Percentiles rank a stretch among this genome's conserved stretches.
Evolutionary conservation across 1,140 invertebrate species (phyloP).

Genomic region (Drosophila obscura): DNA sequence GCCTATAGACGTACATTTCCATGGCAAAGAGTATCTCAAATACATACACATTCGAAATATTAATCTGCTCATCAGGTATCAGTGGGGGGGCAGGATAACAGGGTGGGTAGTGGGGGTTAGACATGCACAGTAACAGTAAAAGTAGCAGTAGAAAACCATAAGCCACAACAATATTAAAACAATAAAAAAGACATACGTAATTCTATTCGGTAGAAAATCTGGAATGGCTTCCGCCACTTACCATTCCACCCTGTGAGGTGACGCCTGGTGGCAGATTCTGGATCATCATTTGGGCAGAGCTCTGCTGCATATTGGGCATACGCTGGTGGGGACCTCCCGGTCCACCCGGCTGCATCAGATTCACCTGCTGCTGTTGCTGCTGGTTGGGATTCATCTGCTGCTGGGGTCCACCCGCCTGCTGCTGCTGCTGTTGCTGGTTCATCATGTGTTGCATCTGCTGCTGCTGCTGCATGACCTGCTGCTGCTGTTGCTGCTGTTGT

Average conservation of each 20-base stretch:
- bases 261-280: constrained; percentile 70
- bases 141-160: no score
- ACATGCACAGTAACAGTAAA: no score
- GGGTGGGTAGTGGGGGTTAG: no score
- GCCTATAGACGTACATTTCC: no score
- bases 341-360: constrained; percentile 60
- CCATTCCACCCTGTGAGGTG: constrained; percentile 84
- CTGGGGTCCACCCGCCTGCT: constrained; percentile 75
- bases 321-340: constrained; percentile 68
- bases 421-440: constrained; percentile 85
- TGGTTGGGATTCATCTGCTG: constrained; percentile 84
- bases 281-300: constrained; percentile 73
- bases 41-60: no score
- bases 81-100: no score
- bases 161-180: no score
- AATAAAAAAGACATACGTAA: no score
- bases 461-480: constrained; percentile 84
- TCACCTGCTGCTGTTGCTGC: constrained; percentile 66
- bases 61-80: no score
- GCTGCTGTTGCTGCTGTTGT: constrained; percentile 84
- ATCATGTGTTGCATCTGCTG: constrained; percentile 85
- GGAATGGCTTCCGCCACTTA: constrained; percentile 64
- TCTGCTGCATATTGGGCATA: constrained; percentile 79
- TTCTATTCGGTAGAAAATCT: no score
- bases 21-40: no score